Base-by-base conservation (phyloP, 2,888 invertebrate species). In the Sinhomidia bicolor region DNA sequence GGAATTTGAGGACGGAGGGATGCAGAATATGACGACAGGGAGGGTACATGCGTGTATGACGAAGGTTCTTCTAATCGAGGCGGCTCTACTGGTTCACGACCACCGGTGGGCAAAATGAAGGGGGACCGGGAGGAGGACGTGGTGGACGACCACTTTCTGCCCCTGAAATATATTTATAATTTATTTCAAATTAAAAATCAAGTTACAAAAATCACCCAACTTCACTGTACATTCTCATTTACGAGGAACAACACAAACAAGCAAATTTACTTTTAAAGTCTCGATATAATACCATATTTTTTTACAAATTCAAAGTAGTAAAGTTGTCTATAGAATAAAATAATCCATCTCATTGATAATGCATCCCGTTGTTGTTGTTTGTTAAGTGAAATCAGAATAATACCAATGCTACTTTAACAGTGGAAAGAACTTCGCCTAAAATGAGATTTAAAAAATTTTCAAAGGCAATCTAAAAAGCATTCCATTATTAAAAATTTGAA, bases 1-100 rank as follows among this genome's bases (percentile, higher is more conserved):
- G 93, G 91, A 92, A 93, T 88, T 93, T 93, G 90, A 88, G 90
- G 82, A 41, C 89, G 86, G 62, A 87, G 85, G 68, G 89, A 79
- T 79, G 89, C 60, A 82, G 90, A 71, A 51, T 89, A 89, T 36
- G 90, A 71, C 47, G 88, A 82, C 4, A 86, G 41, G 20, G 88
- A 74, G 29, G 89, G 57, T 14, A 82, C 84, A 26, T 81, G 71
- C 47, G 54, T 57, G 32, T 44, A 81, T 29, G 85, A 54, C 1
- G 87, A 44, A 32, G 85, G 89, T 23, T 92, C 89, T 71, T 92
- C 91, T 29, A 81, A 89, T 85, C 90, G 90, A 78, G 89, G 71
- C 84, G 91, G 88, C 89, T 90, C 88, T 17, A 84, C 51, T 36
- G 91, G 85, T 60, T 90, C 89, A 78, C 85, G 83, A 74, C 87